These are phyloP conservation scores for Hydrotaea diabolus DNA, from an alignment of 2,888 invertebrate species.

Conservation along the genomic window DNA sequence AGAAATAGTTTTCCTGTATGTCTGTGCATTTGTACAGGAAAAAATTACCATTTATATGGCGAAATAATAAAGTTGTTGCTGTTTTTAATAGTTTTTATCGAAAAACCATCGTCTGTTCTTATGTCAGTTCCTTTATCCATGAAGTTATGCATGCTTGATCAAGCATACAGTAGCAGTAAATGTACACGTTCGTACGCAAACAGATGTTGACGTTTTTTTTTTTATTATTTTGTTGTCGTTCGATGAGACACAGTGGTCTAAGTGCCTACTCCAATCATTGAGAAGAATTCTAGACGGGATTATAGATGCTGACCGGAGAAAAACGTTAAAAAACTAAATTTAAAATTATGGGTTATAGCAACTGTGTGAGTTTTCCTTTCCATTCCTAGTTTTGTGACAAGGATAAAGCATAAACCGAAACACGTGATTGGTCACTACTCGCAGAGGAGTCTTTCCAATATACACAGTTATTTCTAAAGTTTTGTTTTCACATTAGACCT, in stretches of 20 bases:
- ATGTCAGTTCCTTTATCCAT: background rate
- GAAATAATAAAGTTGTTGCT: slow-evolving; percentile 43
- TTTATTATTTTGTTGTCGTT: background rate
- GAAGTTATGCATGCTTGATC: slow-evolving; percentile 15
- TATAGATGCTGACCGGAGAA: too few relatives aligned
- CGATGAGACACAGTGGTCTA: slow-evolving; percentile 11
- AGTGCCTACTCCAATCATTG: too few relatives aligned
- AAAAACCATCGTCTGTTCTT: background rate
- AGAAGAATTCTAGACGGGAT: too few relatives aligned
- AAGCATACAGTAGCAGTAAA: slow-evolving; percentile 18
- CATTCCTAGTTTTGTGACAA: too few relatives aligned
- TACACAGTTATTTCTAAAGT: too few relatives aligned
- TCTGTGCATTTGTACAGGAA: background rate
- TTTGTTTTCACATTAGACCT: too few relatives aligned
- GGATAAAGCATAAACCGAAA: too few relatives aligned
- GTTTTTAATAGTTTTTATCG: slow-evolving; percentile 13
- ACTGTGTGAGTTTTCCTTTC: too few relatives aligned
- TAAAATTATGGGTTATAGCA: too few relatives aligned
- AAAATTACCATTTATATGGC: slow-evolving; percentile 55
- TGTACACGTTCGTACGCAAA: background rate
- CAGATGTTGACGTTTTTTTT: background rate
- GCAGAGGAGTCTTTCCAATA: too few relatives aligned
- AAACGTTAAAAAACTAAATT: too few relatives aligned
- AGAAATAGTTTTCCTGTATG: background rate
- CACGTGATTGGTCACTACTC: too few relatives aligned